Evolutionary conservation across 1,140 invertebrate species (phyloP).

Genomic region (Triops cancriformis): DNA sequence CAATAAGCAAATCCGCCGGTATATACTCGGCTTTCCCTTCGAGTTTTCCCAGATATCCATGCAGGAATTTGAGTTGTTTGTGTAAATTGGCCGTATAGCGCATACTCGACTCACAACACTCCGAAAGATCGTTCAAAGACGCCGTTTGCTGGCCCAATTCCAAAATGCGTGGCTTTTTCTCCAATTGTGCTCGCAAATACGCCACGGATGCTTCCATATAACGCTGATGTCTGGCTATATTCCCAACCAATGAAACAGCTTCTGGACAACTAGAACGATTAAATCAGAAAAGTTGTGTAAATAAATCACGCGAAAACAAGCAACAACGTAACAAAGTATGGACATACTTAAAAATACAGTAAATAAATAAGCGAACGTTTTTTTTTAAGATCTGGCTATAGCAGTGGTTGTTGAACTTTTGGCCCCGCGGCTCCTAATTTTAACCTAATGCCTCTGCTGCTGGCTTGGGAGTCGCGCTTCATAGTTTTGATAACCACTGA

Average conservation of each 20-base stretch:
- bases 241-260: slow-evolving; percentile 41
- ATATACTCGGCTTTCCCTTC: slow-evolving; percentile 24
- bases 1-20: slow-evolving; percentile 25
- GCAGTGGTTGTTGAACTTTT: no score
- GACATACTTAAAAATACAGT: no score
- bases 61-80: slow-evolving; percentile 31
- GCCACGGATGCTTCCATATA: slow-evolving; percentile 40
- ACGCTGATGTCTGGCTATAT: slow-evolving; percentile 40
- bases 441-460: no score
- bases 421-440: no score
- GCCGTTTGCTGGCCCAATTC: slow-evolving; percentile 34
- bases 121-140: slow-evolving; percentile 28
- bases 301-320: neutral
- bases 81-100: slow-evolving; percentile 29
- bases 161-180: slow-evolving; percentile 37
- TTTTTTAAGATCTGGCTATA: no score
- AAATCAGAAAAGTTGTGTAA: neutral
- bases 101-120: slow-evolving; percentile 26
- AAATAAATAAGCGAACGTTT: no score
- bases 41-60: slow-evolving; percentile 31
- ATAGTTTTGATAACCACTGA: no score
- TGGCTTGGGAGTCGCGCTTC: no score
- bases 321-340: no score
- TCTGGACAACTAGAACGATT: slow-evolving; percentile 39
- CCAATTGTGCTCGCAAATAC: slow-evolving; percentile 40